Conservation (phyloP, 1,140 invertebrate species). For the Polyergus mexicanus region DNA sequence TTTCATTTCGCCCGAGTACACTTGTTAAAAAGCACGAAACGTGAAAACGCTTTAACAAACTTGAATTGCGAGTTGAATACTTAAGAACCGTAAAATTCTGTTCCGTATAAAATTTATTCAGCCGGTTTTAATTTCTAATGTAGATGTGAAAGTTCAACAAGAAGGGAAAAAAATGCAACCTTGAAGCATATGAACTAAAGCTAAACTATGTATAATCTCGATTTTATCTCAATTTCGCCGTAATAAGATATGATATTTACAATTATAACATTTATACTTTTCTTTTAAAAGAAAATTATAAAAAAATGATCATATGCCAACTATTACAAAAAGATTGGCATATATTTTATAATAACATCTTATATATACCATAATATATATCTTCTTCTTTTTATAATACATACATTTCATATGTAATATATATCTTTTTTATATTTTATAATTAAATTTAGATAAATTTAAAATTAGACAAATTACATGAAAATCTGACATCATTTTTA, state of each 20-base stretch:
- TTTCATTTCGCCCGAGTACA: slow-evolving; percentile 25
- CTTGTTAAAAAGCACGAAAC: slow-evolving; percentile 8
- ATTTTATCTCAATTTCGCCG: neutral
- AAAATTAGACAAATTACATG: too few relatives aligned
- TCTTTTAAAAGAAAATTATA: neutral
- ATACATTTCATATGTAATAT: too few relatives aligned
- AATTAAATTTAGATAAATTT: too few relatives aligned
- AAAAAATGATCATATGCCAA: neutral
- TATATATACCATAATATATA: neutral
- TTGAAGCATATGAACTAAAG: slow-evolving; percentile 6
- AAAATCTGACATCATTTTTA: too few relatives aligned
- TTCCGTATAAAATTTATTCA: slow-evolving; percentile 21
- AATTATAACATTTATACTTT: neutral
- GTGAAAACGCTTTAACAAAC: slow-evolving; percentile 10
- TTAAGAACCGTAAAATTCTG: slow-evolving; percentile 37
- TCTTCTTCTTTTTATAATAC: neutral
- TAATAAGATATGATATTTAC: neutral
- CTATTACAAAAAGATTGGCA: neutral
- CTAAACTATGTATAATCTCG: neutral
- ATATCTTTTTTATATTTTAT: too few relatives aligned
- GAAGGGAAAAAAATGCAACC: neutral
- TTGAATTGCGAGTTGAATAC: slow-evolving; percentile 30
- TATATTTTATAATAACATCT: neutral
- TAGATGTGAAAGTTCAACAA: neutral
- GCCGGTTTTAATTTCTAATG: slow-evolving; percentile 11